Base-by-base conservation (phyloP, 2,113 vertebrate species). In the Clarias gariepinus region DNA sequence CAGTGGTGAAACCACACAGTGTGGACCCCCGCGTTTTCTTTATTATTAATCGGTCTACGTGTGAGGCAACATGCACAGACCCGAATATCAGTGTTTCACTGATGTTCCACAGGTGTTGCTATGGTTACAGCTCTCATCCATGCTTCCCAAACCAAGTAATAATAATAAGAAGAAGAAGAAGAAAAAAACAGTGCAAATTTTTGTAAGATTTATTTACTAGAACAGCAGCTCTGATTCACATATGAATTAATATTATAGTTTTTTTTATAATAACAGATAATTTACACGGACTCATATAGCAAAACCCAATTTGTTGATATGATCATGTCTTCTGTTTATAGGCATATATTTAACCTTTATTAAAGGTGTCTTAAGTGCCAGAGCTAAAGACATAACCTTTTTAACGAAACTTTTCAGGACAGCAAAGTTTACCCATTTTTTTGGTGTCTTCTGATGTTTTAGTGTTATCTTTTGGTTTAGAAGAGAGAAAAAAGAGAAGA, bases 31-130 rank as follows among this genome's bases (percentile, higher is more conserved):
- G 71, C n/a, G 73, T 88, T 58, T n/a, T 83, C 68, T 87, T 87
- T 81, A 85, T 90, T 82, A 89, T 89, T 83, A 88, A 90, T 88
- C 52, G n/a, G 25, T 88, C 81, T 83, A 81, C 86, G 77, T 86
- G 69, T 71, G 74, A 69, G 55, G 63, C 53, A 9, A 28, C 19
- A 28, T 74, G 41, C 73, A 19, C 23, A 30, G 30, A 47, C 47
- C 47, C 6, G 47, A 47, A 47, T 47, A 47, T 47, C 47, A 47
- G 71, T 16, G 68, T 57, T 86, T 79, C 36, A 55, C 63, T 79
- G 87, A 86, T 74, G 71, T 88, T 57, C 30, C 13, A 71, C 68
- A 33, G 79, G 36, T 53, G 74, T 77, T 76, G 71, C 13, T 61
- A 60, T 60, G 19, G 57, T 87, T 76, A 80, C 64, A 73, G 30